These are phyloP conservation scores for Lithosia quadra DNA, from an alignment of 2,888 invertebrate species.

Conservation along the genomic window DNA sequence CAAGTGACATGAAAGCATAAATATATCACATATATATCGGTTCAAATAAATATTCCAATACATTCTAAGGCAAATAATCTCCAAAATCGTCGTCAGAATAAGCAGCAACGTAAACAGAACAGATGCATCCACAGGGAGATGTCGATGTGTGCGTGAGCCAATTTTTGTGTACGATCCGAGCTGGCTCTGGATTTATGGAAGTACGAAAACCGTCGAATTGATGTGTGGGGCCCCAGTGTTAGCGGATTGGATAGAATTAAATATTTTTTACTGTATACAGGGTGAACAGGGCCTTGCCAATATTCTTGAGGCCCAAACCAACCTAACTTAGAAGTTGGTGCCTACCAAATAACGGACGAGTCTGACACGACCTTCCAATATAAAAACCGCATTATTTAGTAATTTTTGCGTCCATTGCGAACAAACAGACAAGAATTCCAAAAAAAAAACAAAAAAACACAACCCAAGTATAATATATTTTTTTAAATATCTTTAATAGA, in stretches of 20 bases:
- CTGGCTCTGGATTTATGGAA: constrained; percentile 52
- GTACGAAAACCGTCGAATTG: constrained; percentile 36
- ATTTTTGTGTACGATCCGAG: constrained; percentile 55
- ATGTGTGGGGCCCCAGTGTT: constrained; percentile 3
- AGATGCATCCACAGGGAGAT: constrained; percentile 46
- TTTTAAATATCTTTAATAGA: too few relatives aligned
- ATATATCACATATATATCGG: not conserved
- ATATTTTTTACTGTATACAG: too few relatives aligned
- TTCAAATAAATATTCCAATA: constrained; percentile 7
- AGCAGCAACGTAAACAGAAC: constrained; percentile 29
- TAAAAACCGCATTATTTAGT: too few relatives aligned
- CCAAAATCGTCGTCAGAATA: constrained; percentile 10
- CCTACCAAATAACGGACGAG: too few relatives aligned
- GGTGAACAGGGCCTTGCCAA: too few relatives aligned
- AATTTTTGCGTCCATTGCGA: too few relatives aligned
- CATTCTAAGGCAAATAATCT: constrained; percentile 19
- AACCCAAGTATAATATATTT: too few relatives aligned
- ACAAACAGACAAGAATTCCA: too few relatives aligned
- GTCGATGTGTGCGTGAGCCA: constrained; percentile 42
- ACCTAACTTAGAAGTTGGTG: too few relatives aligned
- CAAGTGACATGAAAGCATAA: not conserved
- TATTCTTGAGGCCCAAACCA: too few relatives aligned
- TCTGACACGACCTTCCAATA: too few relatives aligned
- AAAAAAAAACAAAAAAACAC: too few relatives aligned
- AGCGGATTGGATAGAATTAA: constrained; percentile 22